A percentile compares a stretch with the other conserved stretches of the same genome.
Evolutionary conservation across 2,797 vertebrate species (phyloP).

Genomic region (Protonibea diacanthus): DNA sequence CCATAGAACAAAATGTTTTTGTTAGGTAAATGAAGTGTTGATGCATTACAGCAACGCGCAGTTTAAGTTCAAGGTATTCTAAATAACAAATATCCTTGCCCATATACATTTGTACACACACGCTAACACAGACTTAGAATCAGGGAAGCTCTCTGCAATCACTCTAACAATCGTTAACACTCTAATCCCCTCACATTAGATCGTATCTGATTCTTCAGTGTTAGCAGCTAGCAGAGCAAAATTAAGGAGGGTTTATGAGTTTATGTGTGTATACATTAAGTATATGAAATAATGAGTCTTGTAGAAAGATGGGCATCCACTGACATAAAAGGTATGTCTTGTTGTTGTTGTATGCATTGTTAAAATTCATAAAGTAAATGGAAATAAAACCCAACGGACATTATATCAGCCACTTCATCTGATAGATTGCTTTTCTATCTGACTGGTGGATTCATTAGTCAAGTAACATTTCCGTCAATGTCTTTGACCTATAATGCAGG

Average conservation of each 20-base stretch:
- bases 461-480: neutral
- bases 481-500: neutral
- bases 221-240: constrained; percentile 20
- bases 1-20: constrained; percentile 1
- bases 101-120: neutral
- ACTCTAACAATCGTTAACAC: constrained; percentile 45
- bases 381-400: constrained; percentile 19
- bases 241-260: constrained; percentile 12
- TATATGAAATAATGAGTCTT: neutral
- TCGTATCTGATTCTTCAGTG: constrained; percentile 45
- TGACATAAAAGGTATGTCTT: neutral
- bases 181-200: constrained; percentile 46
- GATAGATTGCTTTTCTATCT: constrained; percentile 12
- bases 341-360: neutral
- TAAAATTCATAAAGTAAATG: constrained; percentile 17
- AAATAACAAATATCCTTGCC: neutral
- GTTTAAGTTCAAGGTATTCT: neutral
- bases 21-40: neutral
- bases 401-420: constrained; percentile 13
- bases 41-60: neutral
- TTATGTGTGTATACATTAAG: neutral
- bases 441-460: constrained; percentile 10
- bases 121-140: constrained; percentile 17
- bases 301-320: constrained; percentile 12
- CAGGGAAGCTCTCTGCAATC: constrained; percentile 9